Conservation (phyloP, 2,888 invertebrate genomes). For the Drosophila pseudotakahashii region DNA sequence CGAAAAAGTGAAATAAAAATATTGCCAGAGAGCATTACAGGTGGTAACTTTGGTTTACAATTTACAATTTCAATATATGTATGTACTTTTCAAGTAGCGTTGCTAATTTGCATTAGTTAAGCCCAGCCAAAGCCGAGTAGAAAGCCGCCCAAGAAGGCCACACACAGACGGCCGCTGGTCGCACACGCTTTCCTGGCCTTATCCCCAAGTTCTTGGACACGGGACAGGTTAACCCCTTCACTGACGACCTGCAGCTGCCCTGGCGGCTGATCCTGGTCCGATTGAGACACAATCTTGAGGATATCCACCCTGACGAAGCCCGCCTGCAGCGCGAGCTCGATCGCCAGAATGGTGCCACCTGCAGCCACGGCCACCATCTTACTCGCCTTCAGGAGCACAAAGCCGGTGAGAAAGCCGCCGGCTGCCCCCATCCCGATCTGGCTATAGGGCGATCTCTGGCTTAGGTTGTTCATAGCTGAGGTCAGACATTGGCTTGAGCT, state of each 20-base stretch:
- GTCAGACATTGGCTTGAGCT: neutral
- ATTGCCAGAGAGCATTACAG: slow-evolving; percentile 1
- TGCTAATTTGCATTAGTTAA: slow-evolving; percentile 17
- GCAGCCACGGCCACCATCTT: slow-evolving; percentile 50
- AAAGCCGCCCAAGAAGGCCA: slow-evolving; percentile 57
- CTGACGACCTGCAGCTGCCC: neutral
- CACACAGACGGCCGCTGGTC: slow-evolving; percentile 39
- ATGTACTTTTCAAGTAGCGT: neutral
- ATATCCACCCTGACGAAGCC: slow-evolving; percentile 28
- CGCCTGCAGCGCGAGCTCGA: slow-evolving; percentile 46
- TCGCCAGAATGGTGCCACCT: slow-evolving; percentile 33
- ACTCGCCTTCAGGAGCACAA: slow-evolving; percentile 37
- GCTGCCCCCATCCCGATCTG: slow-evolving; percentile 53
- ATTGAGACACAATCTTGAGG: neutral
- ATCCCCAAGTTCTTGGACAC: neutral
- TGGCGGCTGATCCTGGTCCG: neutral
- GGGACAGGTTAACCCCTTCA: neutral
- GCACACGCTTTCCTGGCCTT: slow-evolving; percentile 7
- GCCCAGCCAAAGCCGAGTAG: slow-evolving; percentile 59
- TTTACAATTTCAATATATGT: slow-evolving; percentile 16
- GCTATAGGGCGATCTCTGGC: slow-evolving; percentile 47
- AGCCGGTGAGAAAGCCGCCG: slow-evolving; percentile 48
- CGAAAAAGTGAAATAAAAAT: slow-evolving; percentile 4
- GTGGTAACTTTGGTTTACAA: slow-evolving; percentile 13
- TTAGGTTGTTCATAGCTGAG: slow-evolving; percentile 34